Evolutionary conservation across 2,113 vertebrate genomes (phyloP).

Genomic region (Eubucco bourcierii): DNA sequence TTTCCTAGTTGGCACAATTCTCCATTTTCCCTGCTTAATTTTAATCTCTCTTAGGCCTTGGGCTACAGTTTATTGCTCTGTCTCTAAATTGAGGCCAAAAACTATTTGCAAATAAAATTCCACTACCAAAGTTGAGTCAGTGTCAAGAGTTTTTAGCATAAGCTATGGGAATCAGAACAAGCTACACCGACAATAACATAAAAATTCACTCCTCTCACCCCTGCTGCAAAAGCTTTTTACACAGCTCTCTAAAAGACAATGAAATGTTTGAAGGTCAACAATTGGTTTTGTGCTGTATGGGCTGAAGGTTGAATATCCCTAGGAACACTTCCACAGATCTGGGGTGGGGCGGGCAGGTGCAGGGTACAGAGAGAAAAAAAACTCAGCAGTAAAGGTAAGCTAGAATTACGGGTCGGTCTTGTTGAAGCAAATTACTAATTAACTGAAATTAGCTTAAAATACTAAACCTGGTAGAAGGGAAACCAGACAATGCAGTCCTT

Average conservation of each 20-base stretch:
- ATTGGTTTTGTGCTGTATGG: not conserved
- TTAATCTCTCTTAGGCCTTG: slow-evolving; percentile 36
- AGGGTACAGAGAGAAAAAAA: not conserved
- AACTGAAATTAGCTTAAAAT: not conserved
- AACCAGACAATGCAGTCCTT: not conserved
- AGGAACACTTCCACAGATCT: slow-evolving; percentile 15
- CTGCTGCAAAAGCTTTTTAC: not conserved
- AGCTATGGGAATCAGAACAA: slow-evolving; percentile 20
- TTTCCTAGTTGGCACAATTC: slow-evolving; percentile 30
- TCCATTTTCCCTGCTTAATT: slow-evolving; percentile 14
- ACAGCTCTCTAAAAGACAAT: not conserved
- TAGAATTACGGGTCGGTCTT: not conserved
- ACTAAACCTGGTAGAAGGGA: not conserved
- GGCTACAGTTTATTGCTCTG: slow-evolving; percentile 33
- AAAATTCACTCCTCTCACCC: not conserved
- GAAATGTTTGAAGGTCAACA: not conserved
- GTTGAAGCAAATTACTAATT: not conserved
- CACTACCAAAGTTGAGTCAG: slow-evolving; percentile 7
- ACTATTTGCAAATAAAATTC: slow-evolving; percentile 44
- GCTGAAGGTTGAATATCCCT: slow-evolving; percentile 1
- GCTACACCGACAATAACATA: not conserved
- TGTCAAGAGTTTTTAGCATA: slow-evolving; percentile 10
- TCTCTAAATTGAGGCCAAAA: slow-evolving; percentile 20
- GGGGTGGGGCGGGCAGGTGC: not conserved
- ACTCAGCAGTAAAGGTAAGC: not conserved